These are phyloP conservation scores for Grammomys surdaster DNA, from an alignment of 2,113 vertebrate genomes.

Conservation along the genomic window DNA sequence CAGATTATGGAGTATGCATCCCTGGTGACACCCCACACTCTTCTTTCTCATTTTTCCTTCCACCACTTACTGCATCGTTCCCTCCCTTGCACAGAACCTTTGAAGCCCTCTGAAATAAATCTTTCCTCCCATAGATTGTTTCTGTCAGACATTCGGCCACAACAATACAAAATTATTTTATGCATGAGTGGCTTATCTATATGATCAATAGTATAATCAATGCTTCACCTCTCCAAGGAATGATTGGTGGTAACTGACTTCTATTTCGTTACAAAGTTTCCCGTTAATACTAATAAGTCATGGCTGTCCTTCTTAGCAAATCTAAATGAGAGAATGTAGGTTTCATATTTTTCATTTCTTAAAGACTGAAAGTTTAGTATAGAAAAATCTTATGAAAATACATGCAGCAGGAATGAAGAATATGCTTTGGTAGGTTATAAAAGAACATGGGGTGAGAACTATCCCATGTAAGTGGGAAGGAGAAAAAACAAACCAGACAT, in stretches of 20 bases:
- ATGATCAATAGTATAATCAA: background rate
- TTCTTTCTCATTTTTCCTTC: background rate
- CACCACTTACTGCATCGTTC: no score
- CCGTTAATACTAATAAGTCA: background rate
- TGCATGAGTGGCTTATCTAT: background rate
- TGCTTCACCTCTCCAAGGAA: background rate
- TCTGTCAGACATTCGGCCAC: no score
- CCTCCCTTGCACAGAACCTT: background rate
- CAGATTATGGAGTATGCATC: background rate
- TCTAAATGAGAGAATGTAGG: background rate
- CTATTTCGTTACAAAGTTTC: background rate
- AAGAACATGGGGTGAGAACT: background rate
- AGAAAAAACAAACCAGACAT: background rate
- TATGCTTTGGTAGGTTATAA: background rate
- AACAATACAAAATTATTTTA: no score
- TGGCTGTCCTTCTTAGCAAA: background rate
- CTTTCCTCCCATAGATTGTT: background rate
- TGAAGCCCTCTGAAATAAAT: background rate
- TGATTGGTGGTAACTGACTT: background rate
- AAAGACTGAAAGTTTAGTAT: background rate
- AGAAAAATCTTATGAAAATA: background rate
- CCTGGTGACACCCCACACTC: no score
- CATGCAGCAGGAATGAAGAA: background rate
- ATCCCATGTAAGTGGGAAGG: background rate
- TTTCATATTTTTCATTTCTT: background rate